Percentiles rank a stretch among this genome's conserved stretches.
phyloP scores from a whole-genome alignment of 2,888 invertebrate genomes.

The Andrena trimmerana region DNA sequence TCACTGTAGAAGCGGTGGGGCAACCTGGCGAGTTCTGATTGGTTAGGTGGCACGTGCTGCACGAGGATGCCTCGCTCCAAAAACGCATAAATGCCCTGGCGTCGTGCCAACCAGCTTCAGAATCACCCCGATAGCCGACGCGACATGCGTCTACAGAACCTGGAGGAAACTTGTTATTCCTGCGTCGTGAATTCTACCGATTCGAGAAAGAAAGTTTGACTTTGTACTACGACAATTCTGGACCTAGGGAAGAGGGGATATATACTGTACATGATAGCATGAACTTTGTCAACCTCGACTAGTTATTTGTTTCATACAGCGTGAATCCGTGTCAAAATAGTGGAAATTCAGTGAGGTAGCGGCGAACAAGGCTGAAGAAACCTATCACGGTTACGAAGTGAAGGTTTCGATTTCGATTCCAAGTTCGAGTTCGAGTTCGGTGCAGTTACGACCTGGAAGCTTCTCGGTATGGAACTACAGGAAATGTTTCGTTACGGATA shows the following conservation, averaged over 20 bases:
- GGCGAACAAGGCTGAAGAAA: neutral
- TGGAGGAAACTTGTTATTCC: conserved; percentile 1
- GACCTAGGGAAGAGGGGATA: too few species aligned
- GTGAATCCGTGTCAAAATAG: conserved; percentile 21
- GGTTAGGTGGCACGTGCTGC: conserved; percentile 83
- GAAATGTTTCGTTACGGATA: conserved; percentile 84
- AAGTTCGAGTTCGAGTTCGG: neutral
- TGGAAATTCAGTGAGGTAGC: conserved; percentile 52
- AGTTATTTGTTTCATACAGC: neutral
- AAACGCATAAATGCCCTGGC: conserved; percentile 82
- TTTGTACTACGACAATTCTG: too few species aligned
- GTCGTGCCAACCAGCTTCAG: conserved; percentile 74
- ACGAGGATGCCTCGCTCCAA: conserved; percentile 81
- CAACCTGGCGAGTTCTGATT: conserved; percentile 67
- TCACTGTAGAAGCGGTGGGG: conserved; percentile 70
- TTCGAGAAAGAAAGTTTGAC: neutral
- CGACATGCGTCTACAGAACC: conserved; percentile 44
- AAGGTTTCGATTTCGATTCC: neutral
- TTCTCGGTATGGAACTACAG: conserved; percentile 79
- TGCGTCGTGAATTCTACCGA: neutral
- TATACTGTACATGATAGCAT: too few species aligned
- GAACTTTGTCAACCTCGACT: too few species aligned
- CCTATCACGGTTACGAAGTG: neutral
- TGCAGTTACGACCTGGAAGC: neutral
- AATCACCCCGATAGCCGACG: conserved; percentile 76